Percentiles rank a stretch among this genome's conserved stretches.
Evolutionary conservation across 2,797 vertebrate genomes (phyloP).

Genomic region (Rhodeus uyekii): DNA sequence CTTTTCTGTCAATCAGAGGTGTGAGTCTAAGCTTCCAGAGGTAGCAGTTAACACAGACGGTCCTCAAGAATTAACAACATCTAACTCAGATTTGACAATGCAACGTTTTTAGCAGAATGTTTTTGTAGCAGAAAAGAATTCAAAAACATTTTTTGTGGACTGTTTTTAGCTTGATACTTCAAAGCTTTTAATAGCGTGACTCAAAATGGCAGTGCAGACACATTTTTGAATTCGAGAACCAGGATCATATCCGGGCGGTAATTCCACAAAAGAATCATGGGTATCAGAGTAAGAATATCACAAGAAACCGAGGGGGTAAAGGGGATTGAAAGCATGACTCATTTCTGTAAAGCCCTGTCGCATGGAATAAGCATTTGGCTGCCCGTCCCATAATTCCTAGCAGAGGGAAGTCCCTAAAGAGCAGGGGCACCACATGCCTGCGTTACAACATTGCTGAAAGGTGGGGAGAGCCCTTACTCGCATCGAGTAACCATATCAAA

Average conservation of each 20-base stretch:
- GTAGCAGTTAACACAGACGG: neutral
- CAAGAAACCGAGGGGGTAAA: conserved; percentile 57
- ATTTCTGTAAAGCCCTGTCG: conserved; percentile 35
- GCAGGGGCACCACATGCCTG: conserved; percentile 12
- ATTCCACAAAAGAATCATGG: conserved; percentile 44
- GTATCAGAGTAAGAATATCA: conserved; percentile 32
- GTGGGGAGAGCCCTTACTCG: conserved; percentile 20
- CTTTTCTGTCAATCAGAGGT: conserved; percentile 65
- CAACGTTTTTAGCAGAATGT: neutral
- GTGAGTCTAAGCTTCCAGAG: neutral
- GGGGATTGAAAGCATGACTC: conserved; percentile 51
- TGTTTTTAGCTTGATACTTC: conserved; percentile 17
- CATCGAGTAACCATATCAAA: neutral
- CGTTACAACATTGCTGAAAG: conserved; percentile 4
- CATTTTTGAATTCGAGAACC: conserved; percentile 13
- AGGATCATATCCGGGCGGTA: conserved; percentile 13
- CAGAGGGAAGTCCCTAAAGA: conserved; percentile 23
- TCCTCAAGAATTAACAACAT: neutral
- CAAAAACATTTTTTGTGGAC: neutral
- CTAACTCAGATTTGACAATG: neutral
- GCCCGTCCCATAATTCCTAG: conserved; percentile 21
- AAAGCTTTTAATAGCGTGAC: conserved; percentile 18
- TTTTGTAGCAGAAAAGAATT: neutral
- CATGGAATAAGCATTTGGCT: conserved; percentile 36
- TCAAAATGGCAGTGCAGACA: conserved; percentile 21